Base-by-base conservation (phyloP, 2,113 vertebrate genomes). In the Mormyrus lacerda region DNA sequence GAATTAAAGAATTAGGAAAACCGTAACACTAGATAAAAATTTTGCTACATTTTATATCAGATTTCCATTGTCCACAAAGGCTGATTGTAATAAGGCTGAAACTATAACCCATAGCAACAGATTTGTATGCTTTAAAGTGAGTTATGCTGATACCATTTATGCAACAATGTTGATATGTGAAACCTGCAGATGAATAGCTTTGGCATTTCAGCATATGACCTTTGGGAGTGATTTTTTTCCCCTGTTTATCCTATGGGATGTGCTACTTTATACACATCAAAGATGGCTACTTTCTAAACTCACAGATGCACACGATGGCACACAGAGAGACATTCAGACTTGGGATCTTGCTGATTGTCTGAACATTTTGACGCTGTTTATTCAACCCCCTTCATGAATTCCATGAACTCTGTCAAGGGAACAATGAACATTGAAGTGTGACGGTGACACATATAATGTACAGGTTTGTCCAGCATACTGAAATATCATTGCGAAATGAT, bases 341-440 rank as follows among this genome's bases (percentile, higher is more conserved):
- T 13, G 48, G 48, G 48, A 21, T 51, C n/a, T 53, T 51, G 13
- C 85, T 3, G 85, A 35, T 86, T 53, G 27, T 53, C 85, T 86
- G 85, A 35, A 27, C 3, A 27, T 31, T 69, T 27, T 69, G 61
- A 69, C 61, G 31, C n/a, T 13, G 31, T 92, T 93, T 94, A 96
- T 90, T 96, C 95, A 24, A 96, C 95, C 31, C 95, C 95, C 92
- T 96, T 96, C 95, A 96, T 96, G 89, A 96, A 96, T 79, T 96
- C 95, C 93, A 96, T 91, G 90, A 96, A 96, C 90, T 96, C 95
- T 96, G 94, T 90, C 42, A 87, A 69, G 89, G 73, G 91, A 24
- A 91, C 48, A 53, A 86, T 86, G 48, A 86, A 86, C 27, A 53
- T 11, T 86, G 45, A 51, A 53, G 48, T 35, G 48, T 86, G 48